phyloP scores from a whole-genome alignment of 92 coral and sea anemone genomes.

The Parazoanthus swiftii region DNA sequence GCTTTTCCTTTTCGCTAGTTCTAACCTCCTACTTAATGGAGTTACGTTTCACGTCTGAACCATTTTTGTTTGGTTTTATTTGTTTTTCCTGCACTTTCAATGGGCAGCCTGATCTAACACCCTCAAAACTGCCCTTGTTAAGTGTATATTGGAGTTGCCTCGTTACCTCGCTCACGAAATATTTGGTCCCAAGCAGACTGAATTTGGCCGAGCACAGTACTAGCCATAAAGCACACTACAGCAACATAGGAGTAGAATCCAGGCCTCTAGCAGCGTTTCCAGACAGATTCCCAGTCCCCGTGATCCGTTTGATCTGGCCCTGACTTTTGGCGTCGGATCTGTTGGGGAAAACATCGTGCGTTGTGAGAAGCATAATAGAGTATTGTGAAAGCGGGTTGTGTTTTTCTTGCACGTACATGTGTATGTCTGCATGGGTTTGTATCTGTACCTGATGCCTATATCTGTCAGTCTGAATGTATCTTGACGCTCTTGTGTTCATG shows the following conservation, averaged over 20 bases:
- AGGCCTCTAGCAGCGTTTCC: slow-evolving; percentile 1
- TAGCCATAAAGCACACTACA: not conserved
- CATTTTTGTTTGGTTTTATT: not conserved
- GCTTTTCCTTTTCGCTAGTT: not conserved
- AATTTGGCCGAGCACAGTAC: not conserved
- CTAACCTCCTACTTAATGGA: not conserved
- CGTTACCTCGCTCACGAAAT: not conserved
- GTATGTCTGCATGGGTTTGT: no score
- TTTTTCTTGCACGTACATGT: not conserved
- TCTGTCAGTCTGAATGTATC: no score
- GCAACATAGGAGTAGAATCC: not conserved
- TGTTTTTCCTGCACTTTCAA: not conserved
- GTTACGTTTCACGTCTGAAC: not conserved
- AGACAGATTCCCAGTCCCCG: not conserved
- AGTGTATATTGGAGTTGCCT: not conserved
- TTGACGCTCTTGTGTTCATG: no score
- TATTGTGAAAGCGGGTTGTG: not conserved
- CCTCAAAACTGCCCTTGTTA: not conserved
- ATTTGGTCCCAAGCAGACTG: not conserved
- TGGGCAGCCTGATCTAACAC: not conserved
- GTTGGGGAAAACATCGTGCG: not conserved
- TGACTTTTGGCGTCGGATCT: slow-evolving; percentile 36
- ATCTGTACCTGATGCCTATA: no score
- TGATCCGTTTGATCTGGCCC: slow-evolving; percentile 20
- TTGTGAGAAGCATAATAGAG: not conserved